These are phyloP conservation scores for Nudaria mundana DNA, from an alignment of 2,888 invertebrate species.

Conservation along the genomic window DNA sequence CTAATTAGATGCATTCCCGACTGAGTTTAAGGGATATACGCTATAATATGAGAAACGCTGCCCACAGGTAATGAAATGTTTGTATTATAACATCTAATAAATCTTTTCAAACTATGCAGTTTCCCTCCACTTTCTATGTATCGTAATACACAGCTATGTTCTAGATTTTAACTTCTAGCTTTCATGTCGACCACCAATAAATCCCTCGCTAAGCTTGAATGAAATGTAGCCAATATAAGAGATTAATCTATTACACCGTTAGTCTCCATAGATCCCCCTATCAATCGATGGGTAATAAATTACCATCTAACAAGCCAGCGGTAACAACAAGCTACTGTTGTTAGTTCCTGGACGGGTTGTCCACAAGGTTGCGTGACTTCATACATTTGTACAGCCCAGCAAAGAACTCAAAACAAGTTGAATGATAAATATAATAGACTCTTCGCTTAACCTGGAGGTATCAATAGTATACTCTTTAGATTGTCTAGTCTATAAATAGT, in stretches of 20 bases:
- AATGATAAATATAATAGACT: too few relatives aligned
- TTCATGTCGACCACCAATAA: slow-evolving; percentile 7
- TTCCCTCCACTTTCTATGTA: too few relatives aligned
- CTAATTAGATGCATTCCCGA: too few relatives aligned
- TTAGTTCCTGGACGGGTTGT: slow-evolving; percentile 24
- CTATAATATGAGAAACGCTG: too few relatives aligned
- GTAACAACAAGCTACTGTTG: slow-evolving; percentile 29
- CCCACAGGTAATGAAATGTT: too few relatives aligned
- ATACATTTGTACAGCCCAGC: slow-evolving; percentile 61
- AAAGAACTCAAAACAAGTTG: slow-evolving; percentile 46
- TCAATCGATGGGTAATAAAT: slow-evolving; percentile 12
- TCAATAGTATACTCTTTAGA: too few relatives aligned
- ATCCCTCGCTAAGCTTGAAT: slow-evolving; percentile 3
- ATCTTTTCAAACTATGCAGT: too few relatives aligned
- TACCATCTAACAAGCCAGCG: slow-evolving; percentile 10
- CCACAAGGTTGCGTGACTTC: slow-evolving; percentile 64
- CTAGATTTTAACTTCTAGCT: background rate
- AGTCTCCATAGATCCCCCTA: slow-evolving; percentile 13
- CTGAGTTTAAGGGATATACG: too few relatives aligned
- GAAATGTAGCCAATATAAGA: slow-evolving; percentile 5
- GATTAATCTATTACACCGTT: slow-evolving; percentile 14
- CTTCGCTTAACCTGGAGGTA: too few relatives aligned
- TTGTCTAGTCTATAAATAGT: too few relatives aligned
- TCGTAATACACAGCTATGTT: too few relatives aligned
- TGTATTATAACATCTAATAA: too few relatives aligned